Evolutionary conservation across 2,888 invertebrate genomes (phyloP), one percentile per base, ranked within the genome.

Genomic region (Thymelicus lineola): DNA sequence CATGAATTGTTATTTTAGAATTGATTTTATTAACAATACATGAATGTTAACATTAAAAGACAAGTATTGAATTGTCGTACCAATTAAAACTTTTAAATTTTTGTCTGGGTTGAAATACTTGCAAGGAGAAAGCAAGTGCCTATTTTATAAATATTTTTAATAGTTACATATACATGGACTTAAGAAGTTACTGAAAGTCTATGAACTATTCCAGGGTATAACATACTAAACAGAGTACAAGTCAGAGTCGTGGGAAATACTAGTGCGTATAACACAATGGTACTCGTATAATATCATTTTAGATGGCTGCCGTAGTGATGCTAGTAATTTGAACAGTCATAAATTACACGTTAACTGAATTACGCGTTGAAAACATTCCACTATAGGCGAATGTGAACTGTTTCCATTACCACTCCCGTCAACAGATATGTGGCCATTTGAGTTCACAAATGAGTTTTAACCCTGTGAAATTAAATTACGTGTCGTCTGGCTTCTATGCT

Each of bases 271-370:
- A 48, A 5, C 45, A 15, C 46, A 46, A 42, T 42, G 3, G 42
- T 38, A 38, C 35, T 38, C n/a, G 55, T 61, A 17, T 14, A 36
- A 9, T 57, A 68, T 62, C 57, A 62, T 63, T 81, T 86, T 81
- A 82, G 81, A 83, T 64, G 83, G 76, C 82, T 80, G 84, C 82
- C 83, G 86, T 80, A 85, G 86, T 87, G 86, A 86, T 88, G 88
- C 84, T 83, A 89, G 91, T 91, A 93, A 93, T 93, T 93, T 88
- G 84, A 84, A 81, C 80, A 88, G 87, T 88, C 91, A 89, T 93
- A 94, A 92, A 94, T 94, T 90, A 91, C 88, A 84, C 89, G 91
- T 91, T 90, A 93, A 93, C 91, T 93, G 91, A 91, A 94, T 93
- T 94, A 94, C 91, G 85, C 84, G 87, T 83, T 88, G 89, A 90